These are phyloP conservation scores for Choristoneura rosaceana DNA, from an alignment of 2,888 invertebrate genomes.

Conservation along the genomic window DNA sequence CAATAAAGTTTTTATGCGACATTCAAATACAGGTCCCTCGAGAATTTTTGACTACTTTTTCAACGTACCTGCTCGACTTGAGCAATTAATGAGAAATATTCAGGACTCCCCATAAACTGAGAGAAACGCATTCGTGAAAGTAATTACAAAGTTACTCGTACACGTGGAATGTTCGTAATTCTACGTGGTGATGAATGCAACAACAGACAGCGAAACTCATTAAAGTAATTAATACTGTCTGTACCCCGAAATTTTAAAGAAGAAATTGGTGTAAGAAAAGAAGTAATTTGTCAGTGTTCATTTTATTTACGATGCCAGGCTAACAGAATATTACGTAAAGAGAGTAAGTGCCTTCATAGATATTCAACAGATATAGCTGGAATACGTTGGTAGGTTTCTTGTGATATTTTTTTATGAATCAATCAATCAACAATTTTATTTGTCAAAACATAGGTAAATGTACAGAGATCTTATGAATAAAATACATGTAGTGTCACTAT, in stretches of 20 bases:
- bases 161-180: conserved; percentile 35
- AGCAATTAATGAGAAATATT: conserved; percentile 29
- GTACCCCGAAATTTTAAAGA: background rate
- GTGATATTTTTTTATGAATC: no score
- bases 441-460: no score
- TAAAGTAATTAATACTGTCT: conserved; percentile 33
- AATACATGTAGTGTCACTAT: no score
- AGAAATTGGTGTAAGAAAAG: background rate
- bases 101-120: conserved; percentile 28
- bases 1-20: background rate
- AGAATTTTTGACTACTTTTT: background rate
- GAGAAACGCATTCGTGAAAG: conserved; percentile 28
- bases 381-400: background rate
- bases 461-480: no score
- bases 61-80: background rate
- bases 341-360: background rate
- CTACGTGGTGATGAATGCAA: conserved; percentile 29
- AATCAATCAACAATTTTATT: no score
- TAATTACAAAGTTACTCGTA: conserved; percentile 40
- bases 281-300: background rate
- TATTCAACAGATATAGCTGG: background rate
- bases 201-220: conserved; percentile 33
- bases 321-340: background rate
- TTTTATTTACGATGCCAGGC: background rate
- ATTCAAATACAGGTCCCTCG: conserved; percentile 2